Evolutionary conservation across 1,140 invertebrate genomes (phyloP), one percentile per base, ranked within the genome.

Genomic region (Drosophila dunni): DNA sequence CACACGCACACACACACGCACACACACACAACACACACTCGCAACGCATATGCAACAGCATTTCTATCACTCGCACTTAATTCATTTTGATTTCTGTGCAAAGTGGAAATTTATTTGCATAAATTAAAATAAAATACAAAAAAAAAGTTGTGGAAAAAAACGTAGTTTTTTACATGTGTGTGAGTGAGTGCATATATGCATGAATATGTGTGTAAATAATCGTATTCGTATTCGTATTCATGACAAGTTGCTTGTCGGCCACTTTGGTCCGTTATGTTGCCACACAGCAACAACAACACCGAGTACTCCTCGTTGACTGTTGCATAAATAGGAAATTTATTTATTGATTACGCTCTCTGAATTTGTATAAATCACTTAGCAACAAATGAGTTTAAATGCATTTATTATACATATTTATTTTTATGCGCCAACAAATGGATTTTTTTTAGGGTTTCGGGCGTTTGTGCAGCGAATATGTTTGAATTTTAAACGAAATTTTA

Each of bases 51-150:
- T 61, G 60, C 73, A 75, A 86, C 84, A 88, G 75, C 84, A 89
- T 84, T 89, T 88, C 84, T 88, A 88, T 88, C 84, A 88, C 84
- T 88, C 81, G 81, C 81, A 85, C 86, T 80, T 90, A 90, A 90
- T 90, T 90, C 79, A 83, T 83, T 90, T 90, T 90, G 86, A 90
- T 90, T 90, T 90, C 86, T 78, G 86, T 90, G 86, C 86, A 90
- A 86, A 90, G 86, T 90, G 86, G 86, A 90, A 86, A 88, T 90
- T 90, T 90, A 90, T 90, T 90, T 90, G 86, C 86, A 90, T 90
- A 90, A 90, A 90, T 90, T 90, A 86, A 81, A 90, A 81, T 76
- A 36, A 46, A 63, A 62, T 68, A 17, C 44, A 38, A 44, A 36
- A 57, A 51, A 57, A 40, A 29, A 66, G 33, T 46, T 54, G 34